These are phyloP conservation scores for Plotosus lineatus DNA, from an alignment of 2,113 vertebrate species.

Conservation along the genomic window DNA sequence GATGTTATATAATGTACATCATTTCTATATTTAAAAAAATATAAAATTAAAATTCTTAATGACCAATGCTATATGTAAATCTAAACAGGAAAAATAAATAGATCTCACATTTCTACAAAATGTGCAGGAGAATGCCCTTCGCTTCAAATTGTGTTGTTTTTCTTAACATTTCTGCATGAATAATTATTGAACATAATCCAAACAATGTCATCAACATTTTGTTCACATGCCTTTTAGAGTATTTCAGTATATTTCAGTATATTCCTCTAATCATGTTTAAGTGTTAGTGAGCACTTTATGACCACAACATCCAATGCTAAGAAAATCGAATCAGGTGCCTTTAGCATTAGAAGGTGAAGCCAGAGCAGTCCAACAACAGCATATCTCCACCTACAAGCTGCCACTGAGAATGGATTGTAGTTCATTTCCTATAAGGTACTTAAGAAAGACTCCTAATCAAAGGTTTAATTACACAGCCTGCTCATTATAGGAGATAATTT, in stretches of 20 bases:
- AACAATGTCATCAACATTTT: not conserved
- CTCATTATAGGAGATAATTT: conserved; percentile 78
- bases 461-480: conserved; percentile 78
- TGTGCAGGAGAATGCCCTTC: too few relatives aligned
- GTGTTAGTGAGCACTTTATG: conserved; percentile 15
- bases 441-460: conserved; percentile 77
- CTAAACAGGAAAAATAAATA: too few relatives aligned
- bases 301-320: not conserved
- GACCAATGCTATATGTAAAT: too few relatives aligned
- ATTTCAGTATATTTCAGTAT: not conserved
- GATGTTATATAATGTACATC: too few relatives aligned
- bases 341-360: conserved; percentile 22
- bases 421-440: conserved; percentile 79
- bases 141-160: not conserved
- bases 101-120: too few relatives aligned
- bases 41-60: too few relatives aligned
- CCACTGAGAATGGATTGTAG: conserved; percentile 75
- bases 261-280: conserved; percentile 11
- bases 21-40: too few relatives aligned
- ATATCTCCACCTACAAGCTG: conserved; percentile 52
- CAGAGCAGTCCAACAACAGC: conserved; percentile 29
- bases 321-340: conserved; percentile 27
- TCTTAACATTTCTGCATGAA: not conserved
- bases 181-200: too few relatives aligned
- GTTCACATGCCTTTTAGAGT: not conserved